Evolutionary conservation across 1,140 invertebrate species (phyloP).

Genomic region (Formica selysi): DNA sequence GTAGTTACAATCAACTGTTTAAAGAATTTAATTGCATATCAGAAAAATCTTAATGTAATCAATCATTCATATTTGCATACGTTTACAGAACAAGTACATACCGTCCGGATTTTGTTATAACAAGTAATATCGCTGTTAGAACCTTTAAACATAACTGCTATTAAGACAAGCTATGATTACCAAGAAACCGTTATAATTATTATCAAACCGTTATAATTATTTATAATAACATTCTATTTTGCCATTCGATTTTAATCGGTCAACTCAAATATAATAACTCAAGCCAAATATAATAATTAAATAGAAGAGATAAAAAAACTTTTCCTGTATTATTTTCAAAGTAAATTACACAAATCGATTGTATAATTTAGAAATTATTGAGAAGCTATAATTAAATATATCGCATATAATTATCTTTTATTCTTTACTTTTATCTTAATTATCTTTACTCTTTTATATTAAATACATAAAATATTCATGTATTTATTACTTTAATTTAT

Average conservation of each 20-base stretch:
- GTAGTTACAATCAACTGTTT: neutral
- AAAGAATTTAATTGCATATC: constrained; percentile 4
- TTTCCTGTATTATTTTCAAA: neutral
- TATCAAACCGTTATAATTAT: neutral
- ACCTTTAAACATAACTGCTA: neutral
- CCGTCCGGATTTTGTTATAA: neutral
- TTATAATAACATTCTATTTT: neutral
- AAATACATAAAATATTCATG: neutral
- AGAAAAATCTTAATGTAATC: neutral
- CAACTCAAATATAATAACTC: no score
- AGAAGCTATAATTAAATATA: neutral
- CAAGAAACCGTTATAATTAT: neutral
- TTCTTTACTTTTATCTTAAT: no score
- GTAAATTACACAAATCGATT: neutral
- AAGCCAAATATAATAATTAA: neutral
- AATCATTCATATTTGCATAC: constrained; percentile 11
- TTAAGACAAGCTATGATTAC: neutral
- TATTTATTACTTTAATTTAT: neutral
- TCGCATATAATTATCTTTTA: neutral
- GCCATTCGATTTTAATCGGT: no score
- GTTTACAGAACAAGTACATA: neutral
- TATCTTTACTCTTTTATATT: neutral
- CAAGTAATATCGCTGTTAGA: neutral
- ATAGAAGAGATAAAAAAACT: neutral
- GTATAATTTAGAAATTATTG: neutral